Evolutionary conservation across 1,140 invertebrate species (phyloP).

Genomic region (Eciton burchellii): DNA sequence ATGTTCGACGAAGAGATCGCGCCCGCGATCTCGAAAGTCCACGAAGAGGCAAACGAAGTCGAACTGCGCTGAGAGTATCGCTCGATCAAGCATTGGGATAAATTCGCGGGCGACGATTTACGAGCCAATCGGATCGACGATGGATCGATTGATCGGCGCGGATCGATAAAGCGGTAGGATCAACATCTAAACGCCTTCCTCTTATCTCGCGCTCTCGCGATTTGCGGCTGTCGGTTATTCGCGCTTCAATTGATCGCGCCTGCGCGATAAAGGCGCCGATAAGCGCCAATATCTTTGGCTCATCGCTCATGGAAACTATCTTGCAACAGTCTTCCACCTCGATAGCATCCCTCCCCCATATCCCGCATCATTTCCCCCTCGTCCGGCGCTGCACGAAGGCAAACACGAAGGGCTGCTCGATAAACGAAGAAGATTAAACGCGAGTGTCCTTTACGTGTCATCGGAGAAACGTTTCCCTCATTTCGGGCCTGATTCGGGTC

Average conservation of each 20-base stretch:
- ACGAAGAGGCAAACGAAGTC: no score
- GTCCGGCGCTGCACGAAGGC: no score
- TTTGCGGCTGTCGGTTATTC: constrained; percentile 14
- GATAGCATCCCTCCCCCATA: neutral
- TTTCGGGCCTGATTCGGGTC: no score
- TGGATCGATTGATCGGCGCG: neutral
- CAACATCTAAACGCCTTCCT: constrained; percentile 6
- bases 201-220: constrained; percentile 28
- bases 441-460: no score
- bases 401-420: no score
- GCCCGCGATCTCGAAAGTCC: no score
- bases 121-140: constrained; percentile 32
- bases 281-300: constrained; percentile 5
- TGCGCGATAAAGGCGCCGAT: neutral
- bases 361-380: neutral
- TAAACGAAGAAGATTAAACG: no score
- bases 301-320: neutral
- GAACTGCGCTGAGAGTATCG: no score
- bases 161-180: constrained; percentile 24
- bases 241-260: constrained; percentile 23
- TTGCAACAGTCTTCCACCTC: neutral
- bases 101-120: no score
- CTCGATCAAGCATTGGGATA: no score
- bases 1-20: neutral
- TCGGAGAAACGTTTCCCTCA: no score